These are phyloP conservation scores for Acipenser ruthenus DNA, from an alignment of 2,797 vertebrate species.

Conservation along the genomic window DNA sequence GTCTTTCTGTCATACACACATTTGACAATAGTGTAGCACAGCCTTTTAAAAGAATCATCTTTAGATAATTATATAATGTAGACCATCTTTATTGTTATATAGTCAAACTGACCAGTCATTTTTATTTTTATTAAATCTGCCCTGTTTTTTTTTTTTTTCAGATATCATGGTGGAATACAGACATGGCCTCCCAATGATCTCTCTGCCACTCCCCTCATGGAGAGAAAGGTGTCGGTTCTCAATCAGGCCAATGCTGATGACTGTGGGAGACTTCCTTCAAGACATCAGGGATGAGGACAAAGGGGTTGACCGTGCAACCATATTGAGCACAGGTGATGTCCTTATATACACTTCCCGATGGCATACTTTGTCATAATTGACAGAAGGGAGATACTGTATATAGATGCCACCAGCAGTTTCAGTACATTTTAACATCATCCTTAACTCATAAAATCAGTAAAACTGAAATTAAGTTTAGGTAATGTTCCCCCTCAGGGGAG, in stretches of 20 bases:
- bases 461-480: too few species aligned
- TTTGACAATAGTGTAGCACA: background rate
- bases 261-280: slow-evolving; percentile 65
- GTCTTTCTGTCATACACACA: too few species aligned
- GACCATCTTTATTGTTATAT: background rate
- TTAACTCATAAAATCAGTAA: too few species aligned
- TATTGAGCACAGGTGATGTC: slow-evolving; percentile 59
- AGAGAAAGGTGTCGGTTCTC: slow-evolving; percentile 78
- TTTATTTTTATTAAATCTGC: background rate
- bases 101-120: background rate
- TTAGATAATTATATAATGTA: too few species aligned
- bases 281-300: slow-evolving; percentile 76
- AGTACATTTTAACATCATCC: too few species aligned
- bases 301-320: slow-evolving; percentile 53
- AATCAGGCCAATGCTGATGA: slow-evolving; percentile 72
- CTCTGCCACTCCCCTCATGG: slow-evolving; percentile 75
- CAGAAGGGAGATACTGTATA: too few species aligned
- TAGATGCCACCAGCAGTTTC: too few species aligned
- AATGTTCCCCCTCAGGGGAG: background rate
- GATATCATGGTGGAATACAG: slow-evolving; percentile 69
- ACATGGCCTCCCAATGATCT: slow-evolving; percentile 73
- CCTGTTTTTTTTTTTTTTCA: slow-evolving; percentile 22
- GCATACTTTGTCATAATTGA: background rate
- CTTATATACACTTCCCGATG: background rate
- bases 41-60: background rate